A percentile compares a stretch with the other conserved stretches of the same genome.
These are phyloP conservation scores for Anthopleura sola DNA, from an alignment of 64 coral and sea anemone genomes.

Conservation along the genomic window DNA sequence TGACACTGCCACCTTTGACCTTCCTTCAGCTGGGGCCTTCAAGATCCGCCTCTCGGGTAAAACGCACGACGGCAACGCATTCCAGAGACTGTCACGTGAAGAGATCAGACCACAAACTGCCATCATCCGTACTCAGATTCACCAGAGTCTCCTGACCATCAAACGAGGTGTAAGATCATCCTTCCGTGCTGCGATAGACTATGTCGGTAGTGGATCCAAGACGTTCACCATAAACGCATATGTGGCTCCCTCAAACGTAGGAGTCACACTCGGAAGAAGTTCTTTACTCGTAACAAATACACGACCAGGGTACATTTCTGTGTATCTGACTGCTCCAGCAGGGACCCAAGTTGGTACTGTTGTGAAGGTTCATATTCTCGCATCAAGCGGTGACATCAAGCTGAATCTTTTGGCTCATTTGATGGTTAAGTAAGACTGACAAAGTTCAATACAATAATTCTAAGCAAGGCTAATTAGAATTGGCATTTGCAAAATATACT, in stretches of 20 bases:
- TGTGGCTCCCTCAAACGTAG: too few species aligned
- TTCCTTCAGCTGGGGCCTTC: not conserved
- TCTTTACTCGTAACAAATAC: too few species aligned
- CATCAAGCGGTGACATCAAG: not conserved
- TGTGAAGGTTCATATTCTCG: too few species aligned
- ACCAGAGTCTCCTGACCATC: conserved; percentile 19
- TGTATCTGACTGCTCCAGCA: too few species aligned
- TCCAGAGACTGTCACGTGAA: conserved; percentile 26
- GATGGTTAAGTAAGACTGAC: not conserved
- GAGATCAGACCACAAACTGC: not conserved
- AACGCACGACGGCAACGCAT: not conserved
- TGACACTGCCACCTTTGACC: not conserved
- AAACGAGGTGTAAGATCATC: not conserved
- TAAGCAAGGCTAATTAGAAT: too few species aligned
- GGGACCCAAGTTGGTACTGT: too few species aligned
- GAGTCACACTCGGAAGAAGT: too few species aligned
- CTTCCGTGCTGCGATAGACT: conserved; percentile 2
- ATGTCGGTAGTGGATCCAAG: not conserved
- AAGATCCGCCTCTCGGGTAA: conserved; percentile 3
- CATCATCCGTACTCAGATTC: conserved; percentile 8
- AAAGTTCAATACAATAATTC: too few species aligned
- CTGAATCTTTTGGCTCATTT: not conserved
- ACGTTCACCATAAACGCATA: too few species aligned
- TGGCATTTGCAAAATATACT: too few species aligned
- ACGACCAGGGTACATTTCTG: too few species aligned